Evolutionary conservation across 2,888 invertebrate genomes (phyloP).

Genomic region (Pachycephus smyrnensis): DNA sequence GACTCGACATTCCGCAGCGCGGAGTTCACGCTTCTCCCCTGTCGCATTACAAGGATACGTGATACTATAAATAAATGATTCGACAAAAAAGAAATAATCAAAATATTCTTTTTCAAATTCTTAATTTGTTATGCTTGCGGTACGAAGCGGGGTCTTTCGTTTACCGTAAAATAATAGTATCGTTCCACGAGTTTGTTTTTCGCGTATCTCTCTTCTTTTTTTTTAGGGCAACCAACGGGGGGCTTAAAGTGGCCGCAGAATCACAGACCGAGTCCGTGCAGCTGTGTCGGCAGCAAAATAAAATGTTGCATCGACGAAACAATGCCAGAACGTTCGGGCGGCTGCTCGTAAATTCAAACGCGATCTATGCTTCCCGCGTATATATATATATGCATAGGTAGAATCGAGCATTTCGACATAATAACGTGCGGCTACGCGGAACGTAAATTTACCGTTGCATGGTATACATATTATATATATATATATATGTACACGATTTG

Average conservation of each 20-base stretch:
- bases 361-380: slow-evolving; percentile 39
- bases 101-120: not conserved
- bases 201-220: not conserved
- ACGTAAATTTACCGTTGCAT: slow-evolving; percentile 46
- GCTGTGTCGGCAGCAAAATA: slow-evolving; percentile 5
- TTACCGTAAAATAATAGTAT: not conserved
- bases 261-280: not conserved
- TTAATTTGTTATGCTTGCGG: not conserved
- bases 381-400: slow-evolving; percentile 11
- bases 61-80: not conserved
- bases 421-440: slow-evolving; percentile 48
- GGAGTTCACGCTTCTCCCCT: not conserved
- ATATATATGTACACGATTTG: not conserved
- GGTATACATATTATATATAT: not conserved
- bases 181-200: not conserved
- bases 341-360: slow-evolving; percentile 41
- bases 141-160: not conserved
- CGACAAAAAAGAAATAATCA: not conserved
- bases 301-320: slow-evolving; percentile 21
- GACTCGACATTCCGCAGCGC: not conserved
- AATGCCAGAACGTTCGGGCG: slow-evolving; percentile 9
- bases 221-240: not conserved
- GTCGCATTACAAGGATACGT: not conserved
- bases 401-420: slow-evolving; percentile 52
- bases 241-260: not conserved